Evolutionary conservation across 1,140 invertebrate species (phyloP), one percentile per base, ranked within the genome.

Genomic region (Hylaeus anthracinus): DNA sequence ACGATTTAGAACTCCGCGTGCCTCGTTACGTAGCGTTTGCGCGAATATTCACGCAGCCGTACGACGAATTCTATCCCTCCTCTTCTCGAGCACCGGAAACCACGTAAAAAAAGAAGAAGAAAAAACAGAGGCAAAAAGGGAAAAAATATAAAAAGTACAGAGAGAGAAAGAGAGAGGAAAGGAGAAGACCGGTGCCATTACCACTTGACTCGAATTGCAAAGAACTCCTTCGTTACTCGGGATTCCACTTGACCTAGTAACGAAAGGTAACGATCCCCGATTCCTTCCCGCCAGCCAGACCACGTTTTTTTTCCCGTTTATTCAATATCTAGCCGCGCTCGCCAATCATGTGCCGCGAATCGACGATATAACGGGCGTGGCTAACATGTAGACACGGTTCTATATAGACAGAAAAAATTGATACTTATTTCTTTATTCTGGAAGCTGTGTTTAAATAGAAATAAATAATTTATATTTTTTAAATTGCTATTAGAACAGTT

Each of bases 251-350:
- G 72, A 84, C 79, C 72, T 55, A 74, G 72, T 81, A 76, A 76
- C 79, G 79, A 81, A 84, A 81, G 58, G 79, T 81, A 84, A 84
- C 79, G 78, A 81, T 72, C 79, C 79, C 67, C 79, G 71, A 81
- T 86, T 81, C 71, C 71, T 78, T 67, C 45, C 43, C 56, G n/a
- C 61, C 53, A 39, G 65, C 55, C 12, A 64, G 15, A 70, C 79
- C 64, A 66, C 43, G 43, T 43, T 75, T 71, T 41, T 41, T 74
- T 76, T 72, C 55, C 53, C 66, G 72, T 80, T 81, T 75, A 67
- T 67, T 80, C 72, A 75, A 80, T 74, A 74, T 60, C 64, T 69
- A 14, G n/a, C 41, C 26, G 37, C 14, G 37, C 48, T 64, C 55
- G 43, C 55, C 15, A 37, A 39, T 70, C 69, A 14, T n/a, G 14